phyloP scores from a whole-genome alignment of 2,113 vertebrate genomes.

The Chitala chitala region DNA sequence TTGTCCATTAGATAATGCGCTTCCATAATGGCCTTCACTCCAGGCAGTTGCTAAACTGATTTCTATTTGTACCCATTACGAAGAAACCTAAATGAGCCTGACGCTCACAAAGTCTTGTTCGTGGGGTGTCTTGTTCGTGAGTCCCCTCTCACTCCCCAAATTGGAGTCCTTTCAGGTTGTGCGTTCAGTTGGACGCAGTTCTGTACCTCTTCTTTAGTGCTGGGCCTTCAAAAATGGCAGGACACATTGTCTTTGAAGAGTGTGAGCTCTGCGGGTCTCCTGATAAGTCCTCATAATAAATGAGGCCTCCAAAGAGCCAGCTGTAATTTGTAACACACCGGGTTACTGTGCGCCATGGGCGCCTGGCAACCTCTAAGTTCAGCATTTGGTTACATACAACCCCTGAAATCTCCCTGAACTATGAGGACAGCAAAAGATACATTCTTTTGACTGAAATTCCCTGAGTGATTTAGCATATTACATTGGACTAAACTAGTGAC shows the following conservation, averaged over 20 bases:
- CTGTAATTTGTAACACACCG: slow-evolving; percentile 21
- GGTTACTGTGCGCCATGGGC: slow-evolving; percentile 5
- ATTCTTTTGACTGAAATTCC: too few species aligned
- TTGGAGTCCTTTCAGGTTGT: slow-evolving; percentile 14
- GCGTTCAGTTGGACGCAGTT: slow-evolving; percentile 17
- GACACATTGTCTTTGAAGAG: slow-evolving; percentile 15
- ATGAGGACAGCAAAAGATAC: too few species aligned
- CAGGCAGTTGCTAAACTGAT: not conserved
- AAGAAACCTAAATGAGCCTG: slow-evolving; percentile 12
- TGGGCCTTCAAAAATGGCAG: slow-evolving; percentile 9
- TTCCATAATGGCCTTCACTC: slow-evolving; percentile 7
- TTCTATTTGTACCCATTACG: slow-evolving; percentile 17
- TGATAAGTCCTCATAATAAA: slow-evolving; percentile 21
- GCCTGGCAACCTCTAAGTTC: not conserved
- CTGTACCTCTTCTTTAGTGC: slow-evolving; percentile 13
- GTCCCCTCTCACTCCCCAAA: not conserved
- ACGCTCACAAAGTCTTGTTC: not conserved
- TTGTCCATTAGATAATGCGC: not conserved
- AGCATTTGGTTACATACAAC: not conserved
- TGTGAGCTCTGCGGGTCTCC: not conserved
- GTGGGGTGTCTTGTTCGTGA: not conserved
- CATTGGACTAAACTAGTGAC: too few species aligned
- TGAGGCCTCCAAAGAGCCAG: slow-evolving; percentile 15
- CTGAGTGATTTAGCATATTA: too few species aligned
- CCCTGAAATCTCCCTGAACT: not conserved